Evolutionary conservation across 1,140 invertebrate species (phyloP).

Genomic region (Magallana gigas): DNA sequence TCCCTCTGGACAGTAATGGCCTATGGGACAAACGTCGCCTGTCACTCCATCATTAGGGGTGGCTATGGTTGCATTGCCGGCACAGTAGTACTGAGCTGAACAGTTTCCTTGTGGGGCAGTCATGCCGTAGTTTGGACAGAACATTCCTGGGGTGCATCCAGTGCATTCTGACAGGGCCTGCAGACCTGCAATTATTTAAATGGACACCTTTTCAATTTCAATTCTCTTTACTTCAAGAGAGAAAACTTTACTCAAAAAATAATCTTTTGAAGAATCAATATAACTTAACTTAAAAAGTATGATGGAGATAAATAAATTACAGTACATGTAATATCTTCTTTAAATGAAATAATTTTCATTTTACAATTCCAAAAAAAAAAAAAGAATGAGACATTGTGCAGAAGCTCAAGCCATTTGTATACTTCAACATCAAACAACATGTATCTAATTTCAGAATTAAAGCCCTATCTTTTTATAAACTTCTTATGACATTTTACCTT

Average conservation of each 20-base stretch:
- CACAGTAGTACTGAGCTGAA: conserved; percentile 74
- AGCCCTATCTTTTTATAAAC: neutral
- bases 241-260: no score
- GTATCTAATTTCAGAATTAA: no score
- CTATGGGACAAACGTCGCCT: conserved; percentile 58
- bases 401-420: no score
- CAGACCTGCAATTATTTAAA: conserved; percentile 61
- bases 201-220: no score
- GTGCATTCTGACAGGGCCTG: conserved; percentile 61
- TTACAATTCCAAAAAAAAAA: neutral
- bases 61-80: conserved; percentile 62
- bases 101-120: conserved; percentile 71
- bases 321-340: neutral
- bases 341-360: neutral
- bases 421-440: no score
- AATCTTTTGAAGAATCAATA: no score
- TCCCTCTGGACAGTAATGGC: conserved; percentile 72
- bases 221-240: no score
- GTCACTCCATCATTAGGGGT: conserved; percentile 70
- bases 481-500: conserved; percentile 55
- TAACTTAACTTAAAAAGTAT: no score
- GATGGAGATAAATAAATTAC: no score
- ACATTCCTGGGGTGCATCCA: conserved; percentile 67
- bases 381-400: no score
- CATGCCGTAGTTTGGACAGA: conserved; percentile 68